Base-by-base conservation (phyloP, 2,888 invertebrate genomes). In the Diaprepes abbreviatus region DNA sequence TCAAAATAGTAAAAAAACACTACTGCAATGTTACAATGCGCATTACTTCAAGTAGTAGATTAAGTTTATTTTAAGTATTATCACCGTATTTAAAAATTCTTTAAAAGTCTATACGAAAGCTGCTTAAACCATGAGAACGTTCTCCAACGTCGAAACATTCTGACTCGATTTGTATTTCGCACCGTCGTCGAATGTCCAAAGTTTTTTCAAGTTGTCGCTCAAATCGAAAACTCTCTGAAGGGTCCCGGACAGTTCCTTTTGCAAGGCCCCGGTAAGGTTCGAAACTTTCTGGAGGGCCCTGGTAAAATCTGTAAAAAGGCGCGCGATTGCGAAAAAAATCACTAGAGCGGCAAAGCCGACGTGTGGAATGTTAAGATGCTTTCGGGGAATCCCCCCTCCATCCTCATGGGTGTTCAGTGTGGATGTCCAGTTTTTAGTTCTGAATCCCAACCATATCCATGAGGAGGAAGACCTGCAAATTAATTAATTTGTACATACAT, bases 401-500 rank as follows among this genome's bases (percentile, higher is more conserved):
- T 78, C 80, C 80, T 79, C 81, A 80, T 80, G 79, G 76, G 75
- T 72, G 65, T 74, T 76, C 73, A 75, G 74, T 70, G 75, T 74
- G 75, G 77, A 74, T 72, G 77, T 68, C 73, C 75, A 73, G 77
- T 74, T 72, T 73, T 72, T 75, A 72, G 71, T 72, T 72, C 77
- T 79, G 79, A 79, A 81, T 79, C 81, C 80, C 81, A 80, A 79
- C 78, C 81, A 80, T 79, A 79, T 80, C 83, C 82, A 83, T 82
- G 84, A 83, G 84, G 84, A 82, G 84, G 83, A 84, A 84, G 86
- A 86, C 84, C 86, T 71, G 35, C 38, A 48, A 65, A 48, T 36
- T 16, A 24, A 4, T 24, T 4, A 24, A 24, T 24, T 24, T 24
- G 24, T 24, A 24, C 24, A 4, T 24, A 3, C 5, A 4, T 24